Percentiles rank a stretch among this genome's conserved stretches.
phyloP scores from a whole-genome alignment of 1,140 invertebrate species.

The Saccostrea glomerata region DNA sequence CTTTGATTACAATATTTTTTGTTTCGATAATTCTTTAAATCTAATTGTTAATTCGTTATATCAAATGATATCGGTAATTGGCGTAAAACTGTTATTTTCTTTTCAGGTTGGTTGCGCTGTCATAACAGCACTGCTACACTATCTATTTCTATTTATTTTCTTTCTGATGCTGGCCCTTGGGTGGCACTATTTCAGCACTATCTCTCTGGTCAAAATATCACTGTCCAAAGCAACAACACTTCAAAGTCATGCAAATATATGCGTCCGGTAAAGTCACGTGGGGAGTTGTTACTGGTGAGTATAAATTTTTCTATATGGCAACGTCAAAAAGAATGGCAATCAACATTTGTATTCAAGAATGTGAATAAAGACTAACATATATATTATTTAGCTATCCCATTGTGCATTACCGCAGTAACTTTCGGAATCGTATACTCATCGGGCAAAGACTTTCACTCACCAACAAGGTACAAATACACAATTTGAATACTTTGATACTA shows the following conservation, averaged over 20 bases:
- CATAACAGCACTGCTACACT: background rate
- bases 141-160: background rate
- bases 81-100: no score
- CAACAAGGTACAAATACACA: background rate
- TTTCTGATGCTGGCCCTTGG: background rate
- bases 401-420: background rate
- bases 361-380: no score
- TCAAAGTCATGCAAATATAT: conserved; percentile 49
- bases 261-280: background rate
- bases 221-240: background rate
- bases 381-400: background rate
- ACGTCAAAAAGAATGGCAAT: no score
- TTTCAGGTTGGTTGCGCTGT: conserved; percentile 14
- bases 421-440: background rate
- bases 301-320: background rate
- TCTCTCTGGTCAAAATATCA: background rate
- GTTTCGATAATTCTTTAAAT: no score
- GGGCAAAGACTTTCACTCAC: background rate
- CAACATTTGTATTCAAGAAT: no score
- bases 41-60: no score
- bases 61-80: no score
- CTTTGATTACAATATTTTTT: no score
- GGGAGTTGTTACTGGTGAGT: background rate
- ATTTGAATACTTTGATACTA: no score
- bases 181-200: background rate